These are phyloP conservation scores for Tetramorium alpestre DNA, from an alignment of 1,140 invertebrate genomes.

Conservation along the genomic window DNA sequence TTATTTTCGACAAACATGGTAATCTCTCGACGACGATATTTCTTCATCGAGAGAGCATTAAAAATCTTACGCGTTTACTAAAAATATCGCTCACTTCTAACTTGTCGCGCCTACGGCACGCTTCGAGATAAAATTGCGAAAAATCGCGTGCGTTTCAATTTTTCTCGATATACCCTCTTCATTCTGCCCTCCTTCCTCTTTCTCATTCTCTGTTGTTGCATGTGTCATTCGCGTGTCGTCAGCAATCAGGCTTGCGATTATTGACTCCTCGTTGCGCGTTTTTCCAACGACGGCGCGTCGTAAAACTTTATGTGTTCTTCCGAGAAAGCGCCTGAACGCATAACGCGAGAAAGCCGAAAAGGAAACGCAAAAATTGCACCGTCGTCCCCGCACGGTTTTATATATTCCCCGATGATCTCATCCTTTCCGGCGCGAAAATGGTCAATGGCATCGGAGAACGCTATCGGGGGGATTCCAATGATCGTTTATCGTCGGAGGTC, in stretches of 20 bases:
- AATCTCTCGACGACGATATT: neutral
- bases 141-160: constrained; percentile 19
- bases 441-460: constrained; percentile 7
- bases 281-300: neutral
- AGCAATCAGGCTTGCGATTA: constrained; percentile 26
- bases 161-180: neutral
- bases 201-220: neutral
- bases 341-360: neutral
- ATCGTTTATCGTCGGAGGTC: constrained; percentile 18
- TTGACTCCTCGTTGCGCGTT: neutral
- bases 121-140: constrained; percentile 3
- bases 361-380: constrained; percentile 33
- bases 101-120: neutral
- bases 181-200: neutral
- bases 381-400: neutral
- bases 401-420: constrained; percentile 65
- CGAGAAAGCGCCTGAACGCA: neutral
- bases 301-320: neutral
- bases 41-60: neutral
- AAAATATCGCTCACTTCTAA: constrained; percentile 23
- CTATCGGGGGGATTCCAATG: neutral
- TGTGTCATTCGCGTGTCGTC: constrained; percentile 20
- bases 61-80: constrained; percentile 2
- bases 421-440: constrained; percentile 27
- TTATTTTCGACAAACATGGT: neutral